phyloP scores from a whole-genome alignment of 2,797 vertebrate species.

The Mormyrops boulengeri region DNA sequence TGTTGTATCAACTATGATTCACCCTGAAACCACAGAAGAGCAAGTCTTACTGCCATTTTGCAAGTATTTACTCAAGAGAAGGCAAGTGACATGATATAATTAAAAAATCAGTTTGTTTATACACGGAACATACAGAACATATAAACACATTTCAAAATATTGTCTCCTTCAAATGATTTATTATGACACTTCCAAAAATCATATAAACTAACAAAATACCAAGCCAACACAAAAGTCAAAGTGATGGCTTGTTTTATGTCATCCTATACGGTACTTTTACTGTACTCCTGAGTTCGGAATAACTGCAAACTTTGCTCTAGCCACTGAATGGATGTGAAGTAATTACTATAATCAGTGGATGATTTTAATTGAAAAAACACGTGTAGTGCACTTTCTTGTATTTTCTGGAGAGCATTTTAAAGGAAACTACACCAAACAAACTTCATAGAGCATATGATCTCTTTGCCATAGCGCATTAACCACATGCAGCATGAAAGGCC shows the following conservation, averaged over 20 bases:
- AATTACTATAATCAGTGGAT: neutral
- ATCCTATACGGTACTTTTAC: neutral
- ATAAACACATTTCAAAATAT: neutral
- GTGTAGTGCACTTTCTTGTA: neutral
- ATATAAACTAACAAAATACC: neutral
- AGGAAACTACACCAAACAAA: neutral
- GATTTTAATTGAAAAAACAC: neutral
- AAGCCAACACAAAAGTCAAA: neutral
- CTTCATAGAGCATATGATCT: neutral
- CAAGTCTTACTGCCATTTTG: conserved; percentile 40
- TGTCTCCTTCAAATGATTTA: neutral
- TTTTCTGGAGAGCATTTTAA: neutral
- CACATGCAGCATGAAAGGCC: neutral
- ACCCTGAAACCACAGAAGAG: conserved; percentile 45
- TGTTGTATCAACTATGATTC: conserved; percentile 39
- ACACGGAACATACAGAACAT: neutral
- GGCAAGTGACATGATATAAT: neutral
- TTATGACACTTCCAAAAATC: neutral
- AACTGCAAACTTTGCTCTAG: neutral
- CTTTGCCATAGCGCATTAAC: neutral
- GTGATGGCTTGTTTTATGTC: neutral
- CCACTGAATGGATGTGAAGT: neutral
- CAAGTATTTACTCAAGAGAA: conserved; percentile 34
- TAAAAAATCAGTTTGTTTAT: neutral
- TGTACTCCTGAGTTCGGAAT: neutral